Evolutionary conservation across 1,140 invertebrate species (phyloP), one percentile per base, ranked within the genome.

Genomic region (Macrotrachela quadricornifera): DNA sequence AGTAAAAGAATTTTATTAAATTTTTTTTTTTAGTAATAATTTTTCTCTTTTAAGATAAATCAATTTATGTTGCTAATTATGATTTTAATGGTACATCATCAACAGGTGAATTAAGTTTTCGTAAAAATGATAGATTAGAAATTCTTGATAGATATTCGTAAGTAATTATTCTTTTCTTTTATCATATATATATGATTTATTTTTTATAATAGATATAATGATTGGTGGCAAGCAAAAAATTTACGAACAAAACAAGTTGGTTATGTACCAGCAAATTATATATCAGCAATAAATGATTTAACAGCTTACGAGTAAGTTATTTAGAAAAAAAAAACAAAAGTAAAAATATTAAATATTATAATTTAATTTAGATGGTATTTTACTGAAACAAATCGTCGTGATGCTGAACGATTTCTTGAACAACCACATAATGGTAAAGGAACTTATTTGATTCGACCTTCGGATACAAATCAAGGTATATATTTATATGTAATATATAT

Each of bases 401-500:
- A 90, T 68, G 85, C 87, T 6, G 88, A 92, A 63, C 87, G 90
- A 63, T 70, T 91, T 12, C 75, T 94, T n/a, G 70, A 90, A 61
- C 78, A 79, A 6, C 80, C 81, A 56, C 82, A 83, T 62, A 86
- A 91, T 71, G 81, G 83, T 15, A 74, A 84, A 48, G 87, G 88
- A 13, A 91, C 86, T 6, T 94, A 85, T 69, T 72, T 94, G 51
- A 83, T 94, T 36, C 75, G 88, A 56, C 83, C 87, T 45, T 83
- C 85, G 47, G 87, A 94, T 68, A 82, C 90, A 70, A 85, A 85
- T 14, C 52, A 61, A 50, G 62, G 63, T 59, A 59, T 50, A 44
- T 46, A 38, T 36, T 92, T 84, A 71, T 30, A 4, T 30, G 3
- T 8, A 30, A 8, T n/a, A 30, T 30, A 2, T 30, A 30, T 30